Base-by-base conservation (phyloP, 2,113 vertebrate species). In the Chlorodrepanis virens region DNA sequence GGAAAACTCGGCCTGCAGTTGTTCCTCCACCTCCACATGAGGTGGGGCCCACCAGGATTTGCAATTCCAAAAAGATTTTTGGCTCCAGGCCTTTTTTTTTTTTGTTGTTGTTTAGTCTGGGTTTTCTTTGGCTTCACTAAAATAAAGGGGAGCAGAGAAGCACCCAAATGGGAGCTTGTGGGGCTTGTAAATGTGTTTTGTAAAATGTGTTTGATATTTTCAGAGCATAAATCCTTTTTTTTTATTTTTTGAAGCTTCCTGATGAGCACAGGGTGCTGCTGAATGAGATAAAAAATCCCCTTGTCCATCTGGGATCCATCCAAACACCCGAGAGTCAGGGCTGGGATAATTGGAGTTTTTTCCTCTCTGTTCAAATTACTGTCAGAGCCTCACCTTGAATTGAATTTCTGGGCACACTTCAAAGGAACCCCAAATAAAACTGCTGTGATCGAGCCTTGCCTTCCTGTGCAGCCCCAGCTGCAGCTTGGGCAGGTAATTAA, bases 31-130 rank as follows among this genome's bases (percentile, higher is more conserved):
- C 94, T 40, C 76, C 93, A 86, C 67, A 4, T 8, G 1, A 79
- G 94, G 70, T 50, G 89, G 70, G 94, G 76, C 91, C 37, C 76
- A 28, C 59, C 68, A 14, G 57, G 1, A 90, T 96, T 94, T 96
- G 89, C 93, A 96, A 94, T 92, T 96, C 86, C 63, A 86, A 92
- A 23, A 6, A 20, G 2, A 2, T 28, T n/a, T 27, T 49, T 92
- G 74, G 74, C 93, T 70, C 25, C 0, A 0, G 14, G 65, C 69
- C 74, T 44, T 76, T 74, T 53, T 60, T 33, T 29, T 78, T 54
- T 27, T 35, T 35, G 35, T 35, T 17, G 17, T 64, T 68, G 61
- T 50, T 37, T 23, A 31, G 59, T 68, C 68, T 79, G 47, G 6
- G 3, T 54, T 68, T 93, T 61, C 31, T 15, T 28, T 69, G 65